Evolutionary conservation across 2,113 vertebrate genomes (phyloP).

Genomic region (Corythoichthys haematopterus): DNA sequence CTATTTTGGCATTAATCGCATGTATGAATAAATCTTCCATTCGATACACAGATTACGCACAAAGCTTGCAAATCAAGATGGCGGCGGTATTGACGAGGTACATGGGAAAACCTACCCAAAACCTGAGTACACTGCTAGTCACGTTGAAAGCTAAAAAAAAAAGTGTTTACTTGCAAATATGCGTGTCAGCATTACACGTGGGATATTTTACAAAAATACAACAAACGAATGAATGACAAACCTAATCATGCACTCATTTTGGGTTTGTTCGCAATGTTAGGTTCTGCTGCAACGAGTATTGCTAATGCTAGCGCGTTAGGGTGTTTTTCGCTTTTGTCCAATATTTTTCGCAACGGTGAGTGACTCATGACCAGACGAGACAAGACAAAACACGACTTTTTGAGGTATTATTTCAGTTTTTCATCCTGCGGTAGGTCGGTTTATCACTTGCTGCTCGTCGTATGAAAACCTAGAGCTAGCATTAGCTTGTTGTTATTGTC

Average conservation of each 20-base stretch:
- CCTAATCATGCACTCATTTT: background rate
- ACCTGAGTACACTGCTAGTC: background rate
- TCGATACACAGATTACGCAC: background rate
- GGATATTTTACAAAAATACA: background rate
- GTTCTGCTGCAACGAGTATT: background rate
- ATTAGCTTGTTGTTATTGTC: slow-evolving; percentile 8
- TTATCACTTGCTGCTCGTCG: background rate
- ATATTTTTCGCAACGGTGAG: background rate
- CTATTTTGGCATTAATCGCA: background rate
- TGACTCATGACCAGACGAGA: background rate
- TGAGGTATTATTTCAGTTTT: background rate
- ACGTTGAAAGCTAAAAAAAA: background rate
- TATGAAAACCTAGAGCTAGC: background rate
- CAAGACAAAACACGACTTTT: background rate
- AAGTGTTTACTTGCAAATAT: too few species aligned
- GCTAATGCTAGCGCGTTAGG: background rate
- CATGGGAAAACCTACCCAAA: background rate
- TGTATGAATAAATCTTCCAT: background rate
- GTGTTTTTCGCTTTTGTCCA: background rate
- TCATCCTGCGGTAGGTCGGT: background rate
- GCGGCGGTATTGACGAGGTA: slow-evolving; percentile 1
- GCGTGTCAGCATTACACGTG: background rate
- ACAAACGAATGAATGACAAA: background rate
- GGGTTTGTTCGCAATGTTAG: background rate
- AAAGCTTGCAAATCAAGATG: slow-evolving; percentile 1